Percentiles rank a stretch among this genome's conserved stretches.
phyloP scores from a whole-genome alignment of 1,140 invertebrate genomes.

The Nasonia longicornis region DNA sequence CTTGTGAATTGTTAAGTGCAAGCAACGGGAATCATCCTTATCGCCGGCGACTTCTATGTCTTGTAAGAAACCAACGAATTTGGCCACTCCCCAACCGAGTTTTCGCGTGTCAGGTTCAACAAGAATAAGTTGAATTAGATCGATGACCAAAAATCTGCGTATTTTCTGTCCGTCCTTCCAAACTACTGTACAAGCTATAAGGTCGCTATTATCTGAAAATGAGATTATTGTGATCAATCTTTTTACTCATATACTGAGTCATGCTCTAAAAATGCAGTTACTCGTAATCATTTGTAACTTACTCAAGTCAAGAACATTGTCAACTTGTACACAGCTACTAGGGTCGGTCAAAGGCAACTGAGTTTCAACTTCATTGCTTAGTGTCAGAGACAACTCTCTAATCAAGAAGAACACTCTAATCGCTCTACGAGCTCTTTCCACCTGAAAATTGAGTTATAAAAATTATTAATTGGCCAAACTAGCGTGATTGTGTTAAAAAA shows the following conservation, averaged over 20 bases:
- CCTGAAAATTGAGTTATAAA: slow-evolving; percentile 69
- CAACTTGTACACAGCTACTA: slow-evolving; percentile 89
- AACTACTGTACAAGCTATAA: slow-evolving; percentile 95
- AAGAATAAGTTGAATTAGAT: slow-evolving; percentile 93
- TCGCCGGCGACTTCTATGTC: slow-evolving; percentile 88
- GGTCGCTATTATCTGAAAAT: slow-evolving; percentile 92
- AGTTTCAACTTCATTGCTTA: slow-evolving; percentile 86
- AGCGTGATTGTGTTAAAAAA: neutral
- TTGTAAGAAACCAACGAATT: slow-evolving; percentile 90
- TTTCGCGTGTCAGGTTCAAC: slow-evolving; percentile 95
- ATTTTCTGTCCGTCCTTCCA: slow-evolving; percentile 91
- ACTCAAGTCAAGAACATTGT: slow-evolving; percentile 95
- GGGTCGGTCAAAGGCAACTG: slow-evolving; percentile 93
- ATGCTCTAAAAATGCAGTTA: neutral
- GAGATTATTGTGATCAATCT: neutral
- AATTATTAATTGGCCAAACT: neutral
- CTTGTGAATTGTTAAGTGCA: slow-evolving; percentile 94
- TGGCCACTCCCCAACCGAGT: slow-evolving; percentile 96
- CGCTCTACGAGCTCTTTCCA: slow-evolving; percentile 91
- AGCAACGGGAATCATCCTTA: slow-evolving; percentile 95
- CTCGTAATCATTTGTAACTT: slow-evolving; percentile 58
- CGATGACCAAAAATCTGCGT: slow-evolving; percentile 93
- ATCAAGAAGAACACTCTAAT: slow-evolving; percentile 96
- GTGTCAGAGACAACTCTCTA: slow-evolving; percentile 83
- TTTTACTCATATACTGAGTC: neutral